A percentile compares a stretch with the other conserved stretches of the same genome.
phyloP scores from a whole-genome alignment of 2,797 vertebrate genomes.

The Pseudochromis fuscus region DNA sequence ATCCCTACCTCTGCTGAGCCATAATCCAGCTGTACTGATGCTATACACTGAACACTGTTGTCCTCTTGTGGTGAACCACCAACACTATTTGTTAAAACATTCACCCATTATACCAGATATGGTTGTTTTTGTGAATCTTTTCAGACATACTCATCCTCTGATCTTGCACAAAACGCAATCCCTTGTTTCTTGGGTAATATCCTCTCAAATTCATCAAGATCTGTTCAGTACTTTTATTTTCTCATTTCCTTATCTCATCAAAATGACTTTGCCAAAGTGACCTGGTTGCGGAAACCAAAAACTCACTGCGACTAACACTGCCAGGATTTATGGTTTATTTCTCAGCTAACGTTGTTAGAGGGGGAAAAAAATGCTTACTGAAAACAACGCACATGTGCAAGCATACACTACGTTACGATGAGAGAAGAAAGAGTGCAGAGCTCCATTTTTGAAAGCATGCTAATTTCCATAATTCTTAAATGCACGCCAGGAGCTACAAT shows the following conservation, averaged over 20 bases:
- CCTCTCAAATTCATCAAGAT: too few relatives aligned
- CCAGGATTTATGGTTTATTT: neutral
- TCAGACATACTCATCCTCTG: too few relatives aligned
- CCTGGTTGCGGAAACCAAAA: neutral
- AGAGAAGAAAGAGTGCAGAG: neutral
- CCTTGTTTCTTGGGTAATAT: too few relatives aligned
- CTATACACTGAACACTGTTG: too few relatives aligned
- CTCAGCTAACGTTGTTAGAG: neutral
- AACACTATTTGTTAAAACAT: too few relatives aligned
- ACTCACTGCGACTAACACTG: neutral
- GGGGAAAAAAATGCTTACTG: constrained; percentile 4
- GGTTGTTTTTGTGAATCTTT: too few relatives aligned
- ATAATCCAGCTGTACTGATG: too few relatives aligned
- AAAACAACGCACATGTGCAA: constrained; percentile 14
- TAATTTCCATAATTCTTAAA: constrained; percentile 39
- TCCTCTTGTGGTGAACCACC: too few relatives aligned
- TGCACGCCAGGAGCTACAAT: constrained; percentile 18
- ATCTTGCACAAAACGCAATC: too few relatives aligned
- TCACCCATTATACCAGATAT: too few relatives aligned
- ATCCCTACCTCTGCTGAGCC: too few relatives aligned
- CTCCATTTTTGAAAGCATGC: constrained; percentile 28
- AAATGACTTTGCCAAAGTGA: constrained; percentile 5
- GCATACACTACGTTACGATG: neutral
- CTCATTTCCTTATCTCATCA: neutral
- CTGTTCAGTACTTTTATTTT: too few relatives aligned